Evolutionary conservation across 2,113 vertebrate species (phyloP), one percentile per base, ranked within the genome.

Genomic region (Amphiprion ocellaris): DNA sequence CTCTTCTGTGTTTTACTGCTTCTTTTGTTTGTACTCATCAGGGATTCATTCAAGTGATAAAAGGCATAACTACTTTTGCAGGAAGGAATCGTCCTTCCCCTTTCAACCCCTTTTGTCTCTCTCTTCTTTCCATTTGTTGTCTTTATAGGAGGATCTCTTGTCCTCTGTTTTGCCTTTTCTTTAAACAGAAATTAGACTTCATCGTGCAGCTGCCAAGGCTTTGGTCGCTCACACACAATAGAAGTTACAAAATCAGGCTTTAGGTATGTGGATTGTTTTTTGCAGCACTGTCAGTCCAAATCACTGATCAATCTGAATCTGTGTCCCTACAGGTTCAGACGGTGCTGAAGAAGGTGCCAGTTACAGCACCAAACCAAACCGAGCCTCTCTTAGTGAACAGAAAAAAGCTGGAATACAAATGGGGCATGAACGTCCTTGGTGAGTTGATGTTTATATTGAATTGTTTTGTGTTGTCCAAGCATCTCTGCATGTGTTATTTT

Each of bases 391-490:
- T 93, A 0, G 72, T 94, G 30, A 92, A 28, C 62, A 91, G 65
- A 30, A 96, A 95, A 84, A 94, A 86, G 5, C 91, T 96, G 89
- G 96, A 96, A 72, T 92, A 95, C 69, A 96, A 96, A 76, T 94
- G 95, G 87, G 95, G 96, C 72, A 96, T 96, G 95, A 96, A 96
- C 56, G 95, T 96, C 26, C 93, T 96, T 3, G 95, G 96, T 96
- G 84, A 92, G 94, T 76, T 17, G 1, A 49, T 4, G 30, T 3
- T 26, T 3, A 26, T 26, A 26, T 26, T 26, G 26, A 26, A 3
- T 26, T 26, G 26, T 26, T 26, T 26, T 26, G 26, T 23, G 17
- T 50, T 55, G 23, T 11, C 24, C 30, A 53, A 0, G 46, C 17
- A 19, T 76, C 0, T 56, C 5, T 17, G 55, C 7, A 0, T 62